Evolutionary conservation across 2,888 invertebrate genomes (phyloP).

Genomic region (Amitus sp.): DNA sequence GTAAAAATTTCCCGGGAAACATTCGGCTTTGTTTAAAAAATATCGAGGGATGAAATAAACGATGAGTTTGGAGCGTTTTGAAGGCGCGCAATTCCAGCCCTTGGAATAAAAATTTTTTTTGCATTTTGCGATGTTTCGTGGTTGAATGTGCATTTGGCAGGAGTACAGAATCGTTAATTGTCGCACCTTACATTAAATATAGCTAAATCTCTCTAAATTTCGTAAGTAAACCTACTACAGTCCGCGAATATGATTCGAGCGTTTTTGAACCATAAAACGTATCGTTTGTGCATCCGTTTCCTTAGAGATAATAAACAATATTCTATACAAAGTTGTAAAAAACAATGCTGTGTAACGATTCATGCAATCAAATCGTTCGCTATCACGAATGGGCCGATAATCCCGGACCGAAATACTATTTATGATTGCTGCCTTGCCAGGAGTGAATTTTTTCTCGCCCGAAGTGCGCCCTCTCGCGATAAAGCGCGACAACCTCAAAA

Average conservation of each 20-base stretch:
- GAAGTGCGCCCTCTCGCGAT: neutral
- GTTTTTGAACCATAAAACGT: slow-evolving; percentile 60
- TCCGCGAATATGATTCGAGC: slow-evolving; percentile 57
- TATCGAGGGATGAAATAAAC: too few species aligned
- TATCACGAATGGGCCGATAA: slow-evolving; percentile 48
- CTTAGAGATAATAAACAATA: slow-evolving; percentile 63
- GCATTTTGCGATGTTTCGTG: neutral
- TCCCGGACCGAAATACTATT: slow-evolving; percentile 23
- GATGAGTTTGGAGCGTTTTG: too few species aligned
- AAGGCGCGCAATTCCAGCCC: too few species aligned
- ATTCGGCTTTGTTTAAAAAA: too few species aligned
- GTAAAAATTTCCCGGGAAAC: too few species aligned
- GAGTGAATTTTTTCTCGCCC: neutral
- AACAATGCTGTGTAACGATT: slow-evolving; percentile 60
- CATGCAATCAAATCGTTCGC: slow-evolving; percentile 51
- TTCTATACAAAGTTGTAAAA: slow-evolving; percentile 65
- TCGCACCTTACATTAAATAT: slow-evolving; percentile 26
- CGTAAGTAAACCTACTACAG: slow-evolving; percentile 50
- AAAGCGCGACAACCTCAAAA: neutral
- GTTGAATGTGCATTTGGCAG: slow-evolving; percentile 20
- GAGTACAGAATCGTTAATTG: slow-evolving; percentile 35
- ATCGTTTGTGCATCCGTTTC: slow-evolving; percentile 60
- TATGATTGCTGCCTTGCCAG: slow-evolving; percentile 32
- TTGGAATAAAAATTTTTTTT: too few species aligned
- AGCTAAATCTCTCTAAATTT: slow-evolving; percentile 42